Base-by-base conservation (phyloP, 2,888 invertebrate genomes). In the Omphaloscelis lunosa region DNA sequence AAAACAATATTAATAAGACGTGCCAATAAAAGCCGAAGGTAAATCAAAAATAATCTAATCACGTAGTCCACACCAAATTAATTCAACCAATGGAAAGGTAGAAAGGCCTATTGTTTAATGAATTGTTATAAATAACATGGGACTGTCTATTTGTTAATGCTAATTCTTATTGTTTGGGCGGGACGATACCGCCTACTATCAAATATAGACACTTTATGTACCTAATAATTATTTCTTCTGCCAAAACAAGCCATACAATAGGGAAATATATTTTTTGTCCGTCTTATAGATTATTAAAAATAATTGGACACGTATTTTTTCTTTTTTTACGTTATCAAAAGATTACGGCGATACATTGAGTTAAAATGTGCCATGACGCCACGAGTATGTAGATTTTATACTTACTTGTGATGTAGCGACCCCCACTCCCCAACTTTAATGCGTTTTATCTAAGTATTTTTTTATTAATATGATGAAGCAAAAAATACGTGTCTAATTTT, bases 1-100 rank as follows among this genome's bases (percentile, higher is more conserved):
- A 29, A 56, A 66, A 48, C 34, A 66, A 58, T 39, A 41, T 12
- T 29, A 15, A 51, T 65, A 17, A 62, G 48, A 2, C n/a, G 8
- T 34, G 63, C 84, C 69, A 82, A 86, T 86, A 71, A 79, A 68
- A 85, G 68, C 6, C 2, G n/a, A 29, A 48, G 1, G 12, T 53
- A 23, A 67, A 73, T 77, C 41, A 81, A 79, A 76, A n/a, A 59
- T 78, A 88, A 77, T 80, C 85, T 62, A 45, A 61, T 85, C 88
- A 90, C 90, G 90, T 88, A 79, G 51, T 29, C 61, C n/a, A 74
- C 29, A 79, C 84, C 72, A 74, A 84, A 86, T 84, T 76, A 65
- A 77, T 80, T 83, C 72, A 65, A 34, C 90, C 90, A 90, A 90
- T 90, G 72, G 81, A 81, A 72, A 72, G 67, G 70, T 69, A 80